These are phyloP conservation scores for Aphelenchoides fujianensis DNA, from an alignment of 1,140 invertebrate species.

Conservation along the genomic window DNA sequence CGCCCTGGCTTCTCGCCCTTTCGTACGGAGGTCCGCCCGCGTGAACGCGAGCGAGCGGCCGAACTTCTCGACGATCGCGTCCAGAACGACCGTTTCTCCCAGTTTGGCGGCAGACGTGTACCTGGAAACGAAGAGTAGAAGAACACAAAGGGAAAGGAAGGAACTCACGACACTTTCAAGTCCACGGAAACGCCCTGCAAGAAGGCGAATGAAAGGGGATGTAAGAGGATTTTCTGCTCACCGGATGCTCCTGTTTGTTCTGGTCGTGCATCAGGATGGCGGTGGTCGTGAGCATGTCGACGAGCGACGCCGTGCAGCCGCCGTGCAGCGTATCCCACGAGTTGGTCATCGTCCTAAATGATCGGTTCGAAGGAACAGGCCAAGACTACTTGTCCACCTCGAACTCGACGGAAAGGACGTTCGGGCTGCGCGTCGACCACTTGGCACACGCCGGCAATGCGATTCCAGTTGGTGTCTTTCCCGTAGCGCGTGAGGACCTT, in stretches of 20 bases:
- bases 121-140: constrained; percentile 56
- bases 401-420: constrained; percentile 36
- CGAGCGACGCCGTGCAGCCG: constrained; percentile 36
- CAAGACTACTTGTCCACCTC: constrained; percentile 39
- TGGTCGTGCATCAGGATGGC: constrained; percentile 25
- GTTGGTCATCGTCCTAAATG: constrained; percentile 33
- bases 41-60: constrained; percentile 76
- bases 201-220: background rate
- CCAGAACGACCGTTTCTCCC: constrained; percentile 76
- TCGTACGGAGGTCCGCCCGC: constrained; percentile 32
- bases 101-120: constrained; percentile 71
- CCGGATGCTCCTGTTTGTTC: constrained; percentile 19
- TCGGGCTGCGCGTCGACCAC: constrained; percentile 33
- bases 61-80: constrained; percentile 74
- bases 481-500: background rate
- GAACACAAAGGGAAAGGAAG: constrained; percentile 67
- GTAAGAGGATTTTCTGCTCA: background rate
- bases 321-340: constrained; percentile 34
- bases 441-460: constrained; percentile 30
- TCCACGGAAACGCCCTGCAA: constrained; percentile 34
- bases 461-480: background rate
- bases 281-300: constrained; percentile 42
- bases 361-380: too few species aligned
- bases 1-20: constrained; percentile 17
- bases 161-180: constrained; percentile 39